Percentiles rank a stretch among this genome's conserved stretches.
phyloP scores from a whole-genome alignment of 1,140 invertebrate genomes.

The Sycophaga agraensis region DNA sequence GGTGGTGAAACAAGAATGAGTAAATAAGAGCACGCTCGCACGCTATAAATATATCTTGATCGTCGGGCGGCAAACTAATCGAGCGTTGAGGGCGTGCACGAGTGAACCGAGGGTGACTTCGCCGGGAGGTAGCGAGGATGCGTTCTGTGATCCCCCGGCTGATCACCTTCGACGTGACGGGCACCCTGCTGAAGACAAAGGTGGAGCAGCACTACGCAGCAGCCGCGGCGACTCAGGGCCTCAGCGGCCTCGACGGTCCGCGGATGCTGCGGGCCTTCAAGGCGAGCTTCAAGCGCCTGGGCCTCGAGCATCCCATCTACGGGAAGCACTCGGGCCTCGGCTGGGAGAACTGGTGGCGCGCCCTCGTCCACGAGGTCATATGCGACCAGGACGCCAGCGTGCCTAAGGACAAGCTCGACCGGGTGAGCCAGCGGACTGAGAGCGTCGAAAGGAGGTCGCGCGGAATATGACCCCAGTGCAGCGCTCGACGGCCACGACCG shows the following conservation, averaged over 20 bases:
- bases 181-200: slow-evolving; percentile 73
- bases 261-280: slow-evolving; percentile 67
- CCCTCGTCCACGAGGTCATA: slow-evolving; percentile 69
- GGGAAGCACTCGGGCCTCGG: slow-evolving; percentile 68
- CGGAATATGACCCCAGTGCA: no score
- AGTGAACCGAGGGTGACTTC: no score
- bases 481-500: no score
- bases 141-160: slow-evolving; percentile 54
- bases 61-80: no score
- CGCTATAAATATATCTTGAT: background rate
- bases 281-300: slow-evolving; percentile 64
- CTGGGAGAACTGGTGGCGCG: slow-evolving; percentile 82
- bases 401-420: slow-evolving; percentile 37
- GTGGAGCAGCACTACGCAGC: slow-evolving; percentile 75
- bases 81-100: no score
- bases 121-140: no score
- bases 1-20: no score
- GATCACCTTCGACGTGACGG: slow-evolving; percentile 86
- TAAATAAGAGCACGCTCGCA: background rate
- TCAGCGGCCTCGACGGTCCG: slow-evolving; percentile 57
- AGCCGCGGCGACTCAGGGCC: slow-evolving; percentile 69
- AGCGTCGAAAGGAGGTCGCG: no score
- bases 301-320: slow-evolving; percentile 76
- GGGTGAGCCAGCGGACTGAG: no score
- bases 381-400: slow-evolving; percentile 47